phyloP scores from a whole-genome alignment of 2,888 invertebrate genomes.

The Cephus spinipes region DNA sequence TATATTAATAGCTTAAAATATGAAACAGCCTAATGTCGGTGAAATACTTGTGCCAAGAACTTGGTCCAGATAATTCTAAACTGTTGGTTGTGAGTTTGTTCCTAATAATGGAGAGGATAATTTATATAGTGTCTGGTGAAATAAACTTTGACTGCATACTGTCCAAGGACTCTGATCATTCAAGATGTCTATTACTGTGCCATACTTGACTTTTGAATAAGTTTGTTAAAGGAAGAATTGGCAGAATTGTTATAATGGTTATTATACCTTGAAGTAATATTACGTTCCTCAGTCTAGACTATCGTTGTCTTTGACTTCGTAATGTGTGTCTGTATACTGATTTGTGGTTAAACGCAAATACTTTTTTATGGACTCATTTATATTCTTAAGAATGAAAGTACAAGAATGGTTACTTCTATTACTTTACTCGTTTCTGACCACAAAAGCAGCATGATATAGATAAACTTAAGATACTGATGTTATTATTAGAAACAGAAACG shows the following conservation, averaged over 20 bases:
- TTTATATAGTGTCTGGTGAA: neutral
- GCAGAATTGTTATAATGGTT: neutral
- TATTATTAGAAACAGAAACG: neutral
- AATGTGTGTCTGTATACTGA: slow-evolving; percentile 1
- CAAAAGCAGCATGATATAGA: neutral
- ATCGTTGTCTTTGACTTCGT: neutral
- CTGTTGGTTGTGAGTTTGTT: slow-evolving; percentile 11
- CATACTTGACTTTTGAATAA: neutral
- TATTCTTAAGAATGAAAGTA: slow-evolving; percentile 4
- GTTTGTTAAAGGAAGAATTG: neutral
- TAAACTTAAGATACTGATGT: neutral
- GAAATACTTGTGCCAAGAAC: slow-evolving; percentile 35
- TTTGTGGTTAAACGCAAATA: slow-evolving; percentile 24
- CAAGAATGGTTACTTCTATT: neutral
- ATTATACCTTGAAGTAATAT: neutral
- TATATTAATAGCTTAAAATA: slow-evolving; percentile 48
- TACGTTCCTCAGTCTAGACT: neutral
- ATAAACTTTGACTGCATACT: neutral
- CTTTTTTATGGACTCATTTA: too few relatives aligned
- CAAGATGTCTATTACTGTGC: neutral
- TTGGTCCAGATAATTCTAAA: slow-evolving; percentile 6
- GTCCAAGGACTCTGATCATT: neutral
- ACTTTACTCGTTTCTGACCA: neutral
- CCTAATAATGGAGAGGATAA: neutral
- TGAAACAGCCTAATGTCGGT: slow-evolving; percentile 30